These are phyloP conservation scores for Geotrupes spiniger DNA, from an alignment of 2,888 invertebrate genomes.

Conservation along the genomic window DNA sequence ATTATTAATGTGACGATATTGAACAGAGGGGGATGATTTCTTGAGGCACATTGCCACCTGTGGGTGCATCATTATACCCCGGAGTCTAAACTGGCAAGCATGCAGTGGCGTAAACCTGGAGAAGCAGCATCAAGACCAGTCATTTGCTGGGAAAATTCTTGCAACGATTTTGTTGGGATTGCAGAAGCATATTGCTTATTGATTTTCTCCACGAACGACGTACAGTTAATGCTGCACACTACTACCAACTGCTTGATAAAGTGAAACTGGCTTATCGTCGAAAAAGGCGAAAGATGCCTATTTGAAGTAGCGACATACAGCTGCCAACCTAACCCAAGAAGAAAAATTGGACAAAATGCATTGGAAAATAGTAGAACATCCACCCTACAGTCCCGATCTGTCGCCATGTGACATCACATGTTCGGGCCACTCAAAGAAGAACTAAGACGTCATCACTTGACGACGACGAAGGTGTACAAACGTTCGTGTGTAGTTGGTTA, in stretches of 20 bases:
- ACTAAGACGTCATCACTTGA: neutral
- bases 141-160: neutral
- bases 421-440: neutral
- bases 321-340: neutral
- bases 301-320: neutral
- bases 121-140: neutral
- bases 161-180: neutral
- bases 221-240: too few species aligned
- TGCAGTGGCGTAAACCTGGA: neutral
- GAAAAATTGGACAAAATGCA: neutral
- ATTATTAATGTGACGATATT: neutral
- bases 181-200: too few species aligned
- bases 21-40: neutral
- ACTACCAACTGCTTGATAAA: too few species aligned
- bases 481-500: constrained; percentile 5
- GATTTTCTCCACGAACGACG: too few species aligned
- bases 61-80: neutral
- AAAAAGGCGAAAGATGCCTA: neutral
- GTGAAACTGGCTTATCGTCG: too few species aligned
- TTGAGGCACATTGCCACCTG: constrained; percentile 1
- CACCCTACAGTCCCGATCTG: neutral
- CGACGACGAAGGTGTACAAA: neutral
- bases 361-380: neutral
- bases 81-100: neutral
- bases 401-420: neutral